Percentiles rank a stretch among this genome's conserved stretches.
Conservation (phyloP, 2,113 vertebrate genomes). For the Neoarius graeffei region DNA sequence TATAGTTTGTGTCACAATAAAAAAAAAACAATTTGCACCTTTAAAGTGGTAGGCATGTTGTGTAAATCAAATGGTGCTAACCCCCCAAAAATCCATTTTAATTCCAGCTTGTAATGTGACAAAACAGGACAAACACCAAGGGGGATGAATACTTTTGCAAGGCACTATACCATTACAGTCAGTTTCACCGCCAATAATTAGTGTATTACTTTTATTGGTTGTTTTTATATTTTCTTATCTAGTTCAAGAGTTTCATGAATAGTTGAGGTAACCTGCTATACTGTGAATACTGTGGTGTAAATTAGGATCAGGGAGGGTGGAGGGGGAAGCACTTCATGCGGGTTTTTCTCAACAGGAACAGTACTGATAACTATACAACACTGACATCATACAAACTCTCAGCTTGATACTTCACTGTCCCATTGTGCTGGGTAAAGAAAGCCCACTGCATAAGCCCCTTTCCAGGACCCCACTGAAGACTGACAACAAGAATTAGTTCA, state of each 20-base stretch:
- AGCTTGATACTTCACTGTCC: conserved; percentile 20
- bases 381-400: conserved; percentile 30
- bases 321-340: background rate
- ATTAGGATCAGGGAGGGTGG: background rate
- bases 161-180: background rate
- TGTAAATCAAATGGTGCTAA: too few species aligned
- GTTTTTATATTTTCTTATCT: background rate
- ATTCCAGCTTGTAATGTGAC: too few species aligned
- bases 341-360: background rate
- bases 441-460: background rate
- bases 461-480: background rate
- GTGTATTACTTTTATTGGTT: background rate
- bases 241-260: background rate
- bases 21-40: too few species aligned
- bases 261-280: background rate
- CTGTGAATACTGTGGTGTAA: background rate
- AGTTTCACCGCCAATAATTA: background rate
- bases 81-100: too few species aligned
- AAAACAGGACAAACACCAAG: too few species aligned
- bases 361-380: conserved; percentile 12
- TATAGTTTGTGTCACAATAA: too few species aligned
- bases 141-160: too few species aligned
- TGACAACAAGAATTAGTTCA: conserved; percentile 6
- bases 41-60: too few species aligned
- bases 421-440: conserved; percentile 5